These are phyloP conservation scores for Rhinolophus sinicus DNA, from an alignment of 2,113 vertebrate species.

Conservation along the genomic window DNA sequence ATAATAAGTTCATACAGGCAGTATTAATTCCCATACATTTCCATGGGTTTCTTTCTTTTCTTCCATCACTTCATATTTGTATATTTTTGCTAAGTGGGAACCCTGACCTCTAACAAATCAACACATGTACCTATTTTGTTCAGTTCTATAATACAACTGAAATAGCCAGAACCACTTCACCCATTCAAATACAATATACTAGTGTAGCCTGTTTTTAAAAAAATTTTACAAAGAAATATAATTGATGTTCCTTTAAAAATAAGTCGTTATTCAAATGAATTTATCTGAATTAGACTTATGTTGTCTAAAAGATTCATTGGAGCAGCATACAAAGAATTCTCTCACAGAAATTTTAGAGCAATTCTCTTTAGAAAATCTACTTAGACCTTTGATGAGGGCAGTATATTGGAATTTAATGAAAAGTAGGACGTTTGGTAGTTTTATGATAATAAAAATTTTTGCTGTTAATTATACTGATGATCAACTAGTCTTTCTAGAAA, in stretches of 20 bases:
- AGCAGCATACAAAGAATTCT: not conserved
- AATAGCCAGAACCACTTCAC: not conserved
- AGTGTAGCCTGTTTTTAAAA: not conserved
- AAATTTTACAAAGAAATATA: not conserved
- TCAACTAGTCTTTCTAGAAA: not conserved
- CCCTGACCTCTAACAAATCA: not conserved
- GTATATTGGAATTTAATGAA: slow-evolving; percentile 29
- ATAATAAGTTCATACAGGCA: not conserved
- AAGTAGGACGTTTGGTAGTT: slow-evolving; percentile 14
- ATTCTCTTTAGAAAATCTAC: slow-evolving; percentile 37
- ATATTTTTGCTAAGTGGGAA: not conserved
- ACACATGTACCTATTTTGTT: not conserved
- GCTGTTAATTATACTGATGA: not conserved
- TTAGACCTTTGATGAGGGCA: not conserved
- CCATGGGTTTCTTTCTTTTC: not conserved
- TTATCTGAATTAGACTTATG: slow-evolving; percentile 6
- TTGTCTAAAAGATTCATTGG: not conserved
- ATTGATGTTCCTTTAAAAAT: slow-evolving; percentile 16
- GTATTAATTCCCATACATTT: not conserved
- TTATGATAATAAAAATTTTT: not conserved
- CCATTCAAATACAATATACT: not conserved
- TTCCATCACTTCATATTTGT: not conserved
- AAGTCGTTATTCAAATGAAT: not conserved
- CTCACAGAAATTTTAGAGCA: slow-evolving; percentile 4
- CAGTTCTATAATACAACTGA: not conserved